These are phyloP conservation scores for Agriopis aurantiaria DNA, from an alignment of 2,888 invertebrate species.

Conservation along the genomic window DNA sequence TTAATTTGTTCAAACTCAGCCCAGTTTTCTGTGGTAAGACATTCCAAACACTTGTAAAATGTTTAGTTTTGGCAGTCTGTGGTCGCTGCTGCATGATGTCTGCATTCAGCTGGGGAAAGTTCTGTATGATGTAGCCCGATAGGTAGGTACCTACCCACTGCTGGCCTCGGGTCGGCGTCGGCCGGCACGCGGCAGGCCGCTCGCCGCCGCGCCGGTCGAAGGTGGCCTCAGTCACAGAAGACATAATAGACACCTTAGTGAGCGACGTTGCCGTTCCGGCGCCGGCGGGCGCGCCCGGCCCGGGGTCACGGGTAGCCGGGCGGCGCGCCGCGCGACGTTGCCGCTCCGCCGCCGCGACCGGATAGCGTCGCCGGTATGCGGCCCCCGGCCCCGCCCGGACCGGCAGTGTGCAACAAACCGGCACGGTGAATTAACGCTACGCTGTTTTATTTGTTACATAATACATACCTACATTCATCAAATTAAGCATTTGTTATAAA, in stretches of 20 bases:
- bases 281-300: conserved; percentile 23
- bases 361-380: background rate
- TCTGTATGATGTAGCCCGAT: too few species aligned
- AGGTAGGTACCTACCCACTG: too few species aligned
- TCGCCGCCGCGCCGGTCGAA: background rate
- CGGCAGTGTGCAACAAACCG: conserved; percentile 57
- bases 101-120: too few species aligned
- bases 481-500: background rate
- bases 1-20: too few species aligned
- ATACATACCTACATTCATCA: background rate
- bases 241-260: too few species aligned
- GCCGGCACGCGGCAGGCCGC: too few species aligned
- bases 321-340: conserved; percentile 46
- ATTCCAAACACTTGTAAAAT: too few species aligned
- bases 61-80: too few species aligned
- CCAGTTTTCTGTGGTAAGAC: too few species aligned
- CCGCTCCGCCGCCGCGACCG: conserved; percentile 27
- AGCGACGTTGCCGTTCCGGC: conserved; percentile 49
- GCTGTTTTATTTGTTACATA: conserved; percentile 6
- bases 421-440: conserved; percentile 32
- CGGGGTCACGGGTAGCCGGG: conserved; percentile 2
- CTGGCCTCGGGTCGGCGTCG: too few species aligned
- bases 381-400: conserved; percentile 24
- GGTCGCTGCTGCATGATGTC: too few species aligned
- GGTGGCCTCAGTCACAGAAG: too few species aligned